These are phyloP conservation scores for Pristionchus mayeri DNA, from an alignment of 2,888 invertebrate species.

Conservation along the genomic window DNA sequence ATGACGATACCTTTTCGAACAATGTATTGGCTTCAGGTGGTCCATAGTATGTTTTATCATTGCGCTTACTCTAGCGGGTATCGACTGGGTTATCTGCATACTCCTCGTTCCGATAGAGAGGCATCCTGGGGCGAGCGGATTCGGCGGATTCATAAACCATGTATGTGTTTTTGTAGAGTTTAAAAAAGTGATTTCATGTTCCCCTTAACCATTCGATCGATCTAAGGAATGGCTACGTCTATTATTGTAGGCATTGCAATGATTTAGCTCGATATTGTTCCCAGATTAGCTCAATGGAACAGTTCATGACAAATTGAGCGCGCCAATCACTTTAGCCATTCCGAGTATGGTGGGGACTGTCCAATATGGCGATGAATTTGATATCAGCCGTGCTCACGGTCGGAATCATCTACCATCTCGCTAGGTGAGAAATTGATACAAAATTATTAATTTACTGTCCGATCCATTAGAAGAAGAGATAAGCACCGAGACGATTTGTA, in stretches of 20 bases:
- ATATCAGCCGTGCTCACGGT: conserved; percentile 53
- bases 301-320: too few species aligned
- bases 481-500: too few species aligned
- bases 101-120: conserved; percentile 49
- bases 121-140: conserved; percentile 52
- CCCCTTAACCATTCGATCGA: not conserved
- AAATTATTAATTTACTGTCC: too few species aligned
- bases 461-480: too few species aligned
- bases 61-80: conserved; percentile 52
- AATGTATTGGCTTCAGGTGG: conserved; percentile 55
- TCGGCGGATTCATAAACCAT: conserved; percentile 56
- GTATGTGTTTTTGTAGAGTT: conserved; percentile 44
- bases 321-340: conserved; percentile 56
- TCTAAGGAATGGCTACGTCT: too few species aligned
- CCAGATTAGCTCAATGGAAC: too few species aligned
- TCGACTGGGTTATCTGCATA: conserved; percentile 54
- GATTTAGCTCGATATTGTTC: too few species aligned
- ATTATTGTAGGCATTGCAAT: too few species aligned
- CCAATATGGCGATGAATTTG: conserved; percentile 57
- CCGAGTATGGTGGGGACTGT: conserved; percentile 57
- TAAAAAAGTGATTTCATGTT: too few species aligned
- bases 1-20: too few species aligned
- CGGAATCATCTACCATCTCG: conserved; percentile 51
- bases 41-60: conserved; percentile 52
- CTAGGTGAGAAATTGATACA: too few species aligned